Base-by-base conservation (phyloP, 2,113 vertebrate genomes). In the Gallinago jamesoni region DNA sequence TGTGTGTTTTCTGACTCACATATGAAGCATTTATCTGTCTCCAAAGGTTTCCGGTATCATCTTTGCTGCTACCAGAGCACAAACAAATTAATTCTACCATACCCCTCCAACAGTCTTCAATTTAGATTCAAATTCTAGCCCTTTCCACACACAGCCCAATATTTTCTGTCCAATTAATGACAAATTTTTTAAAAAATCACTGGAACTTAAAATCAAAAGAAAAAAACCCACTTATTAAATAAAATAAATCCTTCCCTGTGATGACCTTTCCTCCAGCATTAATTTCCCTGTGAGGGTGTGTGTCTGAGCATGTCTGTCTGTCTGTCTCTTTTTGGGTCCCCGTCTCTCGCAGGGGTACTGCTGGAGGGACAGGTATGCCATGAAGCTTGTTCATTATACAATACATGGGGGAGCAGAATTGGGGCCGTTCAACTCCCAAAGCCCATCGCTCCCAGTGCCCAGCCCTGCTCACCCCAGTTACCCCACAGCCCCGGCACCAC, bases 41-140 rank as follows among this genome's bases (percentile, higher is more conserved):
- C 96, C 87, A 94, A 93, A 95, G 93, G 87, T 50, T 95, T 94
- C 72, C 67, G 31, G 67, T 55, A 9, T 75, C 93, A 72, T 86
- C 79, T 76, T 43, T 41, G 74, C 37, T 52, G 80, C 84, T 50
- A 76, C 50, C 66, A 62, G 53, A 79, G 66, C 80, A 85, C 74
- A 94, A 95, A 88, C 78, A 93, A 91, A 93, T 95, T 91, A 89
- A 92, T 91, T 87, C 67, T 27, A 13, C 63, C 41, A 1, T 19
- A 55, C 10, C 43, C 56, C 75, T 81, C 83, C 22, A 41, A 72
- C 24, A 41, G 21, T 37, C 66, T 41, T 37, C 5, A 1, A 45
- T 62, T 79, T 19, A 41, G n/a, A 73, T 80, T 66, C 60, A 16
- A 19, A 64, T 80, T 93, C 59, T 43, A 84, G 75, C 68, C 41